These are phyloP conservation scores for Simalia tracyae DNA, from an alignment of 2,797 vertebrate species.

Conservation along the genomic window DNA sequence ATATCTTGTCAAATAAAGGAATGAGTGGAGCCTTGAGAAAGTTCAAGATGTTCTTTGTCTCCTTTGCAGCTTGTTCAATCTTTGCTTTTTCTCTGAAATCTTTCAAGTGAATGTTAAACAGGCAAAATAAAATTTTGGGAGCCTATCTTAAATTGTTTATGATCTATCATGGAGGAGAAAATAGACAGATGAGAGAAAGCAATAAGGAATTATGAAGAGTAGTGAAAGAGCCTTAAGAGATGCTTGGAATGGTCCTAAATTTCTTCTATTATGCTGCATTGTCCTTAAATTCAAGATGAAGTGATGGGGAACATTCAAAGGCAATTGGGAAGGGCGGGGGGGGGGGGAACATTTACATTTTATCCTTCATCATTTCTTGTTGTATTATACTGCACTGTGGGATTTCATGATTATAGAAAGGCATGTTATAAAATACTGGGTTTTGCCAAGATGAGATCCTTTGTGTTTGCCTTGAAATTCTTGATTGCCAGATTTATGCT, in stretches of 20 bases:
- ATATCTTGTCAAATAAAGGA: not conserved
- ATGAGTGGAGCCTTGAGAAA: not conserved
- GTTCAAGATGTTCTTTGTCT: not conserved
- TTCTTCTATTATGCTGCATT: not conserved
- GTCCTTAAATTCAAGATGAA: not conserved
- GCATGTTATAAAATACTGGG: not conserved
- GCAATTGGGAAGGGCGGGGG: not conserved
- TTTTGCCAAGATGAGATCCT: not conserved
- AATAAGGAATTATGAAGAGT: not conserved
- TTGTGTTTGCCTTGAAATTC: not conserved
- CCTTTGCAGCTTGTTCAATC: not conserved
- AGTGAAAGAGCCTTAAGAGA: not conserved
- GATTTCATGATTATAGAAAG: not conserved
- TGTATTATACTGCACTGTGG: not conserved
- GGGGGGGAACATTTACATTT: not conserved
- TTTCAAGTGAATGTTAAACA: not conserved
- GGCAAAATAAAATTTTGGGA: not conserved
- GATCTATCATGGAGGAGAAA: not conserved
- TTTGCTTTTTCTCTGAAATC: not conserved
- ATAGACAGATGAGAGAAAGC: not conserved
- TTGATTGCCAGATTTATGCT: not conserved
- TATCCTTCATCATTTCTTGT: not conserved
- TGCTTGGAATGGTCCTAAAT: not conserved
- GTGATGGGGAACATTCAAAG: not conserved
- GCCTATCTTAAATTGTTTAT: not conserved